Base-by-base conservation (phyloP, 53 echinoderm and acorn worm species). In the Paracentrotus lividus region DNA sequence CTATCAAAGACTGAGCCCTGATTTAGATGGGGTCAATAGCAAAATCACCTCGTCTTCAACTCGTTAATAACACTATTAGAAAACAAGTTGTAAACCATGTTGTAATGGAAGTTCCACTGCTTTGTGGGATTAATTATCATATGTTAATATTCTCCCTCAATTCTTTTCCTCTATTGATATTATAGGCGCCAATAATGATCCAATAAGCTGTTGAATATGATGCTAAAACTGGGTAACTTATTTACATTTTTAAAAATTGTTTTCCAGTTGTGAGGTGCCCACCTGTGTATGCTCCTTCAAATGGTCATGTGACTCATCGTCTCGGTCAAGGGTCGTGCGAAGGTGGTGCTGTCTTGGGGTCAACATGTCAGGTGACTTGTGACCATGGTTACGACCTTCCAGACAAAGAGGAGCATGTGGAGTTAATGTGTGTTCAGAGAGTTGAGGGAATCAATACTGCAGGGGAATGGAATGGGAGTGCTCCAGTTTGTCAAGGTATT, bases 341-440 rank as follows among this genome's bases (percentile, higher is more conserved):
- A 53, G 93, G 86, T 42, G 86, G 86, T 31, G 93, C 86, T 33
- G 93, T 93, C 47, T 51, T 93, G 29, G 93, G 93, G 75, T 93
- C 93, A 85, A 51, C 43, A 44, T 93, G 93, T 21, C 66, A 67
- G 31, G 67, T 93, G 43, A 51, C 42, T 29, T 93, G 93, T 29
- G 23, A 51, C 33, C 42, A 4, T 65, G 93, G 93, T 38, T 93
- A 87, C 38, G 53, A 86, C 67, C 86, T 93, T 8, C 49, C 64
- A 29, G 42, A 51, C 32, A 49, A 86, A 32, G 53, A 3, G 26
- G 53, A 44, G 16, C 15, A 49, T 75, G 53, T 38, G 36, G 29
- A 53, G n/a, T 32, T 85, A 65, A 66, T 15, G 24, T 93, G 93
- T 66, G 88, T 38, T 20, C 60, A 44, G 49, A 42, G 18, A 8